Conservation (phyloP, 2,113 vertebrate species). For the Antigone vipio region DNA sequence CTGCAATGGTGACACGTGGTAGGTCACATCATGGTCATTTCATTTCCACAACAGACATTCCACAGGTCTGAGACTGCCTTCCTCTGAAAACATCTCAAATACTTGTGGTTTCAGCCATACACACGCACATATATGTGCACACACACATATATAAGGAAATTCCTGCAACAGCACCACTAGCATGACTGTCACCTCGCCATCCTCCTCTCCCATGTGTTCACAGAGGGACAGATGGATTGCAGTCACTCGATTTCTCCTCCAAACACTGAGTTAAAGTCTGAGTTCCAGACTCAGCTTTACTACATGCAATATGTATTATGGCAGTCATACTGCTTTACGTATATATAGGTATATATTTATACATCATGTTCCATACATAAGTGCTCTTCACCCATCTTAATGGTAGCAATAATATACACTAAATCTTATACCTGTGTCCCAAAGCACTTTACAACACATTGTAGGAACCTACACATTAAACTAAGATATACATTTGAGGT, state of each 20-base stretch:
- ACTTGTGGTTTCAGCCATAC: slow-evolving; percentile 18
- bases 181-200: background rate
- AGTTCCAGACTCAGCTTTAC: background rate
- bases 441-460: background rate
- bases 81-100: slow-evolving; percentile 38
- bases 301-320: background rate
- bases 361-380: background rate
- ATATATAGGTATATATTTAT: too few species aligned
- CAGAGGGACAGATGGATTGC: background rate
- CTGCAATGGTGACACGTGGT: slow-evolving; percentile 14
- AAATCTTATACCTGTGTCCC: background rate
- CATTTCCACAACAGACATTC: slow-evolving; percentile 48
- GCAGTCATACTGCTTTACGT: background rate
- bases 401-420: background rate
- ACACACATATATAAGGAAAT: background rate
- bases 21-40: slow-evolving; percentile 34
- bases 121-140: background rate
- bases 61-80: slow-evolving; percentile 43
- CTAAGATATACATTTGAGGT: background rate
- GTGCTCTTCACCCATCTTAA: background rate
- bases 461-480: background rate
- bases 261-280: background rate
- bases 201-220: background rate
- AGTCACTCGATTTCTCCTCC: background rate
- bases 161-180: background rate